Base-by-base conservation (phyloP, 2,113 vertebrate genomes). In the Psittacara wagleri region DNA sequence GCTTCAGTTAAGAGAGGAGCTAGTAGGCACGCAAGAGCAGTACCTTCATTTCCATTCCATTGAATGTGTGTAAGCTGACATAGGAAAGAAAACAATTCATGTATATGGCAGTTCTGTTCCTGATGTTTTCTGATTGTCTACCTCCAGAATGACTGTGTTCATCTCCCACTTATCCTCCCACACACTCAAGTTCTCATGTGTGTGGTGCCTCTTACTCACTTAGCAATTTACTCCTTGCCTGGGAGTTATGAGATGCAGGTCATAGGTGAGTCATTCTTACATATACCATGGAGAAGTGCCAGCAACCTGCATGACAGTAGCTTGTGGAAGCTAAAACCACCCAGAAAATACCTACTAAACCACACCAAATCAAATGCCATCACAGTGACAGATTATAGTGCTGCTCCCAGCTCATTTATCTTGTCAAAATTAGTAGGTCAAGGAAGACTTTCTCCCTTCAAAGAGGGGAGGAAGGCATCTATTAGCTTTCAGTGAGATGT, bases 151-250 rank as follows among this genome's bases (percentile, higher is more conserved):
- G 66, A 16, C 44, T 85, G 13, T 33, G 44, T 76, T 91, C 49
- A 43, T 73, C 89, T 92, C 81, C 79, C 76, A 7, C 59, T 83
- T 85, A 70, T 92, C 78, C 87, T 95, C 89, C 92, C 80, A 94
- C 92, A 28, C 35, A 5, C 35, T 72, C 28, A 22, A n/a, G 85
- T 31, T 64, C 77, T 81, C 82, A 23, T 84, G 81, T 78, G 57
- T 95, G 78, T 90, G 64, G 67, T 88, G 86, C 85, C 80, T 93
- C 80, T 91, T 95, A 80, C 87, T 92, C 92, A 73, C 64, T 93
- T 57, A 86, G 48, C 44, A 87, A 78, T 91, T 89, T 73, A 54
- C 54, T 88, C 48, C 69, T 82, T 93, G 59, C 84, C 77, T 79
- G 57, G 62, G 51, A 86, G 73, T 88, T 84, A 24, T 2, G n/a